Base-by-base conservation (phyloP, 2,797 vertebrate genomes). In the Eupleurogrammus muticus region DNA sequence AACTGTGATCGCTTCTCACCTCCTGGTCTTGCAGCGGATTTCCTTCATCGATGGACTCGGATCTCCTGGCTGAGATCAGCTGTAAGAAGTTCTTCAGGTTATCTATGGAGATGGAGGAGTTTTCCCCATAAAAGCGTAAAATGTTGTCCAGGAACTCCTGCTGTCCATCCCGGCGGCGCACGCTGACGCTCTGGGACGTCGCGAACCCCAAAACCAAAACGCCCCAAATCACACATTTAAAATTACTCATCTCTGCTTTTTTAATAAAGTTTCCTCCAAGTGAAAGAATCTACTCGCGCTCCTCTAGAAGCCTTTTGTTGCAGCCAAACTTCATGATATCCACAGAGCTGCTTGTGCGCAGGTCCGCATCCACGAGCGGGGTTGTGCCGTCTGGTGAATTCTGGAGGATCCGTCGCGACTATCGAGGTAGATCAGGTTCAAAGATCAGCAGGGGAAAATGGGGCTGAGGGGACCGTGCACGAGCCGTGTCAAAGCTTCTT, bases 41-140 rank as follows among this genome's bases (percentile, higher is more conserved):
- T 0, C 14, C 63, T 0, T 73, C 57, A 3, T 1, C 19, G 4
- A 87, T 1, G 0, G 66, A 17, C 4, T 57, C 69, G 0, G 83
- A 16, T 52, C 81, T 80, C 1, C 86, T 77, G 49, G 63, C 79
- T n/a, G 90, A 85, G 19, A 93, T 69, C 8, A 91, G 0, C 50
- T 24, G 66, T 65, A 94, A 75, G 0, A 94, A 35, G 48, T 91
- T 40, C 3, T 78, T 56, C 19, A 94, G 82, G 2, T 92, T 20
- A 3, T 34, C 51, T 2, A 40, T 56, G 0, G 90, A 79, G 7
- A 94, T 84, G 0, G 90, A 87, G 0, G 57, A 2, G 63, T 92
- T 91, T 38, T 85, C 52, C 0, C 90, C 86, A 24, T 89, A 94
- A 55, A 60, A 92, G 1, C 11, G 79, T 6, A 94, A 23, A 67